These are phyloP conservation scores for Tachyglossus aculeatus DNA, from an alignment of 2,797 vertebrate genomes.

Conservation along the genomic window DNA sequence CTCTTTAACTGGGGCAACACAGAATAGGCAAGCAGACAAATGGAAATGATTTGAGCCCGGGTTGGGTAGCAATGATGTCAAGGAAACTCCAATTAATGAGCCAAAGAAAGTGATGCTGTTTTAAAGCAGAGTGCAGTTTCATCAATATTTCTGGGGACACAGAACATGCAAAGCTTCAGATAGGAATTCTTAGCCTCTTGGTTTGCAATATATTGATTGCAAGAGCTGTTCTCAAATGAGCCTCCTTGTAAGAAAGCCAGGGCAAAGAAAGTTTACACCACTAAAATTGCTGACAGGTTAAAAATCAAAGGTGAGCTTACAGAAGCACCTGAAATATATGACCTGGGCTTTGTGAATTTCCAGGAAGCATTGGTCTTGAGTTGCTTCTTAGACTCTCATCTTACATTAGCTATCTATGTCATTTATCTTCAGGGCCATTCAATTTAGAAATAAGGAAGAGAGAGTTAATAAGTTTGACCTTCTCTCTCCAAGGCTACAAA, in stretches of 20 bases:
- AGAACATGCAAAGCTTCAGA: slow-evolving; percentile 54
- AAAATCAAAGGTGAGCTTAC: slow-evolving; percentile 35
- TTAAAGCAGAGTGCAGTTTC: slow-evolving; percentile 43
- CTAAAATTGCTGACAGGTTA: slow-evolving; percentile 61
- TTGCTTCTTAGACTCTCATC: slow-evolving; percentile 40
- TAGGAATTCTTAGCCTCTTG: slow-evolving; percentile 54
- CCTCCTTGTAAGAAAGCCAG: slow-evolving; percentile 57
- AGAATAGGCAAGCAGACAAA: not conserved
- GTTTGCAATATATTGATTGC: slow-evolving; percentile 65
- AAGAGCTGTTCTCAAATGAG: slow-evolving; percentile 70
- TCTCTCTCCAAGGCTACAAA: too few relatives aligned
- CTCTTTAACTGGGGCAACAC: slow-evolving; percentile 14
- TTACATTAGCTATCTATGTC: slow-evolving; percentile 54
- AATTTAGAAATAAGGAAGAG: slow-evolving; percentile 20
- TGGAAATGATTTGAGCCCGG: not conserved
- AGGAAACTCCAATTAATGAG: not conserved
- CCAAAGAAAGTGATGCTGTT: slow-evolving; percentile 2
- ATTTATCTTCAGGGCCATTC: slow-evolving; percentile 35
- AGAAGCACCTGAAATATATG: slow-evolving; percentile 21
- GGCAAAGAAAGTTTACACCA: slow-evolving; percentile 52
- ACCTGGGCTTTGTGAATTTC: too few relatives aligned
- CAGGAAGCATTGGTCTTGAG: slow-evolving; percentile 34
- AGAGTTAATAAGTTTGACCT: too few relatives aligned
- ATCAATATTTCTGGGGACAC: slow-evolving; percentile 60
- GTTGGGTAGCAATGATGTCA: slow-evolving; percentile 4